phyloP scores from a whole-genome alignment of 2,888 invertebrate genomes.

The Noctua pronuba region DNA sequence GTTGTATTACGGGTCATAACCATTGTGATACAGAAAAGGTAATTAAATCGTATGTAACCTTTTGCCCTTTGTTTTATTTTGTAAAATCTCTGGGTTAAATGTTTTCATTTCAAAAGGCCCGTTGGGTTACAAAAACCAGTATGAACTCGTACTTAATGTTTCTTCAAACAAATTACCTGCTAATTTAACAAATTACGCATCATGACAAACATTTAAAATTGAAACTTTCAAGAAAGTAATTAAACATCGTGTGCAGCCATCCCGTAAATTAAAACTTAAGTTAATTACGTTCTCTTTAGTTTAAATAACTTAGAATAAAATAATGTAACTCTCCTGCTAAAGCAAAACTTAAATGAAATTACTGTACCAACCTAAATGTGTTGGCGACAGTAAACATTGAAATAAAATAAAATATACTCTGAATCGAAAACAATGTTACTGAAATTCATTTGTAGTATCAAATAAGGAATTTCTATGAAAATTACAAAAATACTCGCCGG shows the following conservation, averaged over 20 bases:
- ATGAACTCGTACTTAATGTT: not conserved
- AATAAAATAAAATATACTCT: not conserved
- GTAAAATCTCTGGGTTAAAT: not conserved
- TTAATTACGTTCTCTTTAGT: not conserved
- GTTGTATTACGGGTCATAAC: constrained; percentile 27
- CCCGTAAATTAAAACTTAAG: not conserved
- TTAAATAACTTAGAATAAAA: not conserved
- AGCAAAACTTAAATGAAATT: not conserved
- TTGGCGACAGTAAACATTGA: not conserved
- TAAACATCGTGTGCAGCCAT: not conserved
- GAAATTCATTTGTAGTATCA: not conserved
- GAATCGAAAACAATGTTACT: not conserved
- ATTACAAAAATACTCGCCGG: not conserved
- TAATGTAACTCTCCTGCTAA: not conserved
- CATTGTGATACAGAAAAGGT: constrained; percentile 31
- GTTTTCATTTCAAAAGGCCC: not conserved
- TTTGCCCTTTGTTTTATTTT: constrained; percentile 20
- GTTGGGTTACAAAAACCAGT: not conserved
- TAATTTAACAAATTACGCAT: not conserved
- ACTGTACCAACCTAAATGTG: not conserved
- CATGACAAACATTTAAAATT: not conserved
- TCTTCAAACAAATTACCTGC: not conserved
- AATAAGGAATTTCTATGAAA: no score
- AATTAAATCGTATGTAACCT: constrained; percentile 31
- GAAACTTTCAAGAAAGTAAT: not conserved